Percentiles rank a stretch among this genome's conserved stretches.
Conservation (phyloP, 2,797 vertebrate species). For the Hemitrygon akajei region DNA sequence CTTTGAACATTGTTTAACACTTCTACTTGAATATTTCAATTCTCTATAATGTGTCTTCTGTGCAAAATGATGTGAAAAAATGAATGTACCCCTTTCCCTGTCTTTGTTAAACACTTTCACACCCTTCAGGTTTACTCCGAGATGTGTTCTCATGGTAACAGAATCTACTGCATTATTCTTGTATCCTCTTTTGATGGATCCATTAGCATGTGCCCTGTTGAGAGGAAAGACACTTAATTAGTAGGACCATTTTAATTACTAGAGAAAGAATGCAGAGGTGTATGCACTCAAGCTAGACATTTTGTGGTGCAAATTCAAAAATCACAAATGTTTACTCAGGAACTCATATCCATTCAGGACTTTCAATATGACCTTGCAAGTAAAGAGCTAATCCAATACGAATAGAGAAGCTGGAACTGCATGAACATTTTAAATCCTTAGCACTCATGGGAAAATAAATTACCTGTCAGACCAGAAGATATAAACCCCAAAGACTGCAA, state of each 20-base stretch:
- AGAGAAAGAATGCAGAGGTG: conserved; percentile 44
- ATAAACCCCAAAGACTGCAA: conserved; percentile 93
- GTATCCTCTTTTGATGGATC: conserved; percentile 84
- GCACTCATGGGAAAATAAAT: conserved; percentile 85
- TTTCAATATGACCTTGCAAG: conserved; percentile 56
- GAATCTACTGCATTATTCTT: conserved; percentile 83
- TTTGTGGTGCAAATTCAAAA: conserved; percentile 49
- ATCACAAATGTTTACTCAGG: conserved; percentile 45
- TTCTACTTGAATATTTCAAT: background rate
- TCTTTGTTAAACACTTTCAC: conserved; percentile 90
- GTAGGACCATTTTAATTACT: conserved; percentile 54
- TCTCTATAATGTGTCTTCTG: background rate
- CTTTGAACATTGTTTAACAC: too few species aligned
- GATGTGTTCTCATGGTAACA: conserved; percentile 84
- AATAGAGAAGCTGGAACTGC: conserved; percentile 61
- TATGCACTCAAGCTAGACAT: conserved; percentile 46
- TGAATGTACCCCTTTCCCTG: conserved; percentile 88
- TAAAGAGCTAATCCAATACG: conserved; percentile 63
- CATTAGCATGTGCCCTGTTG: conserved; percentile 89
- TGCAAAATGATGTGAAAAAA: conserved; percentile 41
- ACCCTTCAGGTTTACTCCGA: conserved; percentile 95
- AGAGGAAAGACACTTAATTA: conserved; percentile 55
- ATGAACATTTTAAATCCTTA: conserved; percentile 60
- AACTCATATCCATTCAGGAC: conserved; percentile 49
- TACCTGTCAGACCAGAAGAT: conserved; percentile 99